Evolutionary conservation across 2,113 vertebrate genomes (phyloP).

Genomic region (Eolophus roseicapilla): DNA sequence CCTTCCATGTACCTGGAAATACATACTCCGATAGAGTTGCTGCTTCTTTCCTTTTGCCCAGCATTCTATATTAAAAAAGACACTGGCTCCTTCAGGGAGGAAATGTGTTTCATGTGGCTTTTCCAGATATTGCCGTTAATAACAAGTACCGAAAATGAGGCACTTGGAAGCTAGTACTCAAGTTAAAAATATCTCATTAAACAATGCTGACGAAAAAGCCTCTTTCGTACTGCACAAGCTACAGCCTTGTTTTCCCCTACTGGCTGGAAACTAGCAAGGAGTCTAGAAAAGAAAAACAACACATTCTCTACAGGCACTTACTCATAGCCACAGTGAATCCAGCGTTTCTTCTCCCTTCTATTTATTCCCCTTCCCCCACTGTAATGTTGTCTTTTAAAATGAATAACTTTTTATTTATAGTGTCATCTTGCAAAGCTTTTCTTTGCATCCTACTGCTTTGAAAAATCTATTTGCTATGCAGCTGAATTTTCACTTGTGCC

Average conservation of each 20-base stretch:
- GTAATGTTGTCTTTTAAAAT: neutral
- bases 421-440: neutral
- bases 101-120: neutral
- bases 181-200: conserved; percentile 14
- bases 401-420: neutral
- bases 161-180: neutral
- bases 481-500: neutral
- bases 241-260: neutral
- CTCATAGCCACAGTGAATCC: neutral
- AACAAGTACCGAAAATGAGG: neutral
- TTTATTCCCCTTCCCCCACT: neutral
- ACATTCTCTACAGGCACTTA: neutral
- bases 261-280: neutral
- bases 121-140: neutral
- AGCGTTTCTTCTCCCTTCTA: neutral
- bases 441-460: neutral
- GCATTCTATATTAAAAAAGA: neutral
- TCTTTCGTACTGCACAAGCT: neutral
- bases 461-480: neutral
- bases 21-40: neutral
- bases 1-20: neutral
- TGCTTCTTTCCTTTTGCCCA: neutral
- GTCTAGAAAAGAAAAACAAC: neutral
- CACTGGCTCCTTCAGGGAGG: neutral
- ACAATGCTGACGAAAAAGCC: neutral